These are phyloP conservation scores for Periophthalmus magnuspinnatus DNA, from an alignment of 2,797 vertebrate genomes.

Conservation along the genomic window DNA sequence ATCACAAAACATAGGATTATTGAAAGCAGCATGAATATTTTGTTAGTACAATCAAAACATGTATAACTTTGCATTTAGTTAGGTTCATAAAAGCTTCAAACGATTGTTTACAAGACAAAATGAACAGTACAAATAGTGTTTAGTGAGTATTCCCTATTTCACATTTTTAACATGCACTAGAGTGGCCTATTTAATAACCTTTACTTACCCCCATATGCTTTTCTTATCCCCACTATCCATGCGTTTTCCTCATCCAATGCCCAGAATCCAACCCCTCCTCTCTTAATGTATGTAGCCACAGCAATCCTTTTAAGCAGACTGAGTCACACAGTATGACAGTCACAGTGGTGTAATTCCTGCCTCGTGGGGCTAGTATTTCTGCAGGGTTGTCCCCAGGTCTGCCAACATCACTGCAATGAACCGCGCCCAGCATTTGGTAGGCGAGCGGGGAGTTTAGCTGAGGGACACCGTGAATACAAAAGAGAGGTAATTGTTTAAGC, in stretches of 20 bases:
- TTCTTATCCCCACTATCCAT: no score
- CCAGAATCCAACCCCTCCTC: conserved; percentile 25
- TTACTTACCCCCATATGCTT: no score
- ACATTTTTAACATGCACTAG: no score
- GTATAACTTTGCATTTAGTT: no score
- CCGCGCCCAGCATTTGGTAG: neutral
- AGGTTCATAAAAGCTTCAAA: no score
- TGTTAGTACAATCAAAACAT: no score
- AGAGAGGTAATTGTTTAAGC: conserved; percentile 3
- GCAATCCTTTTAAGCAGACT: conserved; percentile 41
- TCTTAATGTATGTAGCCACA: conserved; percentile 36
- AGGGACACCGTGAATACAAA: neutral
- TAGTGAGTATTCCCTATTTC: no score
- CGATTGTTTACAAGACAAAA: no score
- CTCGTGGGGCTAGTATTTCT: conserved; percentile 13
- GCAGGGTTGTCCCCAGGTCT: conserved; percentile 13
- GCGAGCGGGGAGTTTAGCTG: conserved; percentile 7
- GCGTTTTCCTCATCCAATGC: conserved; percentile 23
- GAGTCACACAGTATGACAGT: conserved; percentile 19
- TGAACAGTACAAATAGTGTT: no score
- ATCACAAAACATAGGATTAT: no score
- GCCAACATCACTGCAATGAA: conserved; percentile 5
- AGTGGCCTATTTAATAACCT: no score
- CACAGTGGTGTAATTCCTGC: conserved; percentile 26
- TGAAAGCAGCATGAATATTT: no score